Percentiles rank a stretch among this genome's conserved stretches.
phyloP scores from a whole-genome alignment of 2,888 invertebrate species.

The Rhodophaea formosa region DNA sequence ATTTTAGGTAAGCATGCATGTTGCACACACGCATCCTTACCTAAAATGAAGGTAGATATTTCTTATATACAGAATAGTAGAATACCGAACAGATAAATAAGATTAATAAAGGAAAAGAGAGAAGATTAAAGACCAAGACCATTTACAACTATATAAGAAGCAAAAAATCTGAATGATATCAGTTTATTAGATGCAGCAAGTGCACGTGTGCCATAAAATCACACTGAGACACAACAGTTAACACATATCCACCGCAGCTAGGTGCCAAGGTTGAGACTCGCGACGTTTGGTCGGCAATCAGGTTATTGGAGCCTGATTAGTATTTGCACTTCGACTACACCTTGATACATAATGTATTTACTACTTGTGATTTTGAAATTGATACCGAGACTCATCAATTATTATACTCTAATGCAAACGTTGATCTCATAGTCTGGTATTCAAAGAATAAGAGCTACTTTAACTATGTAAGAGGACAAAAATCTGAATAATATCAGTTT shows the following conservation, averaged over 20 bases:
- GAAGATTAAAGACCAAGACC: no score
- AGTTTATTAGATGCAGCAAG: neutral
- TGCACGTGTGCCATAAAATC: neutral
- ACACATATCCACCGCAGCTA: conserved; percentile 7
- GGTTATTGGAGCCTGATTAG: neutral
- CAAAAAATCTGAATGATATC: neutral
- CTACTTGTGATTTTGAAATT: conserved; percentile 4
- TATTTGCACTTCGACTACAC: conserved; percentile 10
- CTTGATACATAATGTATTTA: conserved; percentile 15
- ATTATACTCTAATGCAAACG: conserved; percentile 25
- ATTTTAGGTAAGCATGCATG: no score
- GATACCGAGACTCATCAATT: conserved; percentile 7
- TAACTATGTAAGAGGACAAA: neutral
- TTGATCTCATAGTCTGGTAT: no score
- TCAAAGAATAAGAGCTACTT: no score
- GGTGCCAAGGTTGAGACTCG: conserved; percentile 8
- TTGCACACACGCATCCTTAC: no score
- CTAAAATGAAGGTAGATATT: no score
- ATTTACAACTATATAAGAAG: no score
- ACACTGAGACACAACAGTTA: neutral
- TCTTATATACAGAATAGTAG: no score
- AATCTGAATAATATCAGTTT: neutral
- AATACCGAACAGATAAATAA: no score
- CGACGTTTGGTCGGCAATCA: neutral
- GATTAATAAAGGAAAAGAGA: no score